These are phyloP conservation scores for Notolabrus celidotus DNA, from an alignment of 2,797 vertebrate genomes.

Conservation along the genomic window DNA sequence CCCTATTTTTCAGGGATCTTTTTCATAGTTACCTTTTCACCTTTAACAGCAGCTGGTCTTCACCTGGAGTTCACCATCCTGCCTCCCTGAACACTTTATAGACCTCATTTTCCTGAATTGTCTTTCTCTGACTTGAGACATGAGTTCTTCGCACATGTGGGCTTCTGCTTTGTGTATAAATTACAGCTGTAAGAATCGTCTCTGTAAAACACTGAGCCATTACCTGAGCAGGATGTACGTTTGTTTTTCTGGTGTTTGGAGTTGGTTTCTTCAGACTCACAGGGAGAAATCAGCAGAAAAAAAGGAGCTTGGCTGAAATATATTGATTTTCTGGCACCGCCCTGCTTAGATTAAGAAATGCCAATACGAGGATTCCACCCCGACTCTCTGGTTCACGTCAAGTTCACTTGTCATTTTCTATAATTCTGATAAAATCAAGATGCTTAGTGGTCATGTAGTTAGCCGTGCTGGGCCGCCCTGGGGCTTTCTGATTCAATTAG, in stretches of 20 bases:
- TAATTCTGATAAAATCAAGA: constrained; percentile 87
- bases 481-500: constrained; percentile 84
- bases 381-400: constrained; percentile 79
- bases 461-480: constrained; percentile 69
- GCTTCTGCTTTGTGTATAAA: too few relatives aligned
- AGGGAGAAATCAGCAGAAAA: constrained; percentile 40
- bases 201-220: too few relatives aligned
- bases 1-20: too few relatives aligned
- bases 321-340: constrained; percentile 83
- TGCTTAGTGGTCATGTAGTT: constrained; percentile 82
- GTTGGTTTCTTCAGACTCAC: constrained; percentile 31
- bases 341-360: constrained; percentile 81
- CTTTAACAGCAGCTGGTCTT: too few relatives aligned
- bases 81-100: too few relatives aligned
- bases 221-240: too few relatives aligned
- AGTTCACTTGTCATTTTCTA: constrained; percentile 89
- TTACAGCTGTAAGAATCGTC: too few relatives aligned
- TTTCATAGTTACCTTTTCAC: too few relatives aligned
- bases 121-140: too few relatives aligned
- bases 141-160: too few relatives aligned
- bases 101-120: too few relatives aligned
- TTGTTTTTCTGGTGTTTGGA: constrained; percentile 22
- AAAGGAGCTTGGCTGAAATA: constrained; percentile 44
- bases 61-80: too few relatives aligned
- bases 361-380: constrained; percentile 82